Evolutionary conservation across 2,797 vertebrate species (phyloP).

Genomic region (Helostoma temminkii): DNA sequence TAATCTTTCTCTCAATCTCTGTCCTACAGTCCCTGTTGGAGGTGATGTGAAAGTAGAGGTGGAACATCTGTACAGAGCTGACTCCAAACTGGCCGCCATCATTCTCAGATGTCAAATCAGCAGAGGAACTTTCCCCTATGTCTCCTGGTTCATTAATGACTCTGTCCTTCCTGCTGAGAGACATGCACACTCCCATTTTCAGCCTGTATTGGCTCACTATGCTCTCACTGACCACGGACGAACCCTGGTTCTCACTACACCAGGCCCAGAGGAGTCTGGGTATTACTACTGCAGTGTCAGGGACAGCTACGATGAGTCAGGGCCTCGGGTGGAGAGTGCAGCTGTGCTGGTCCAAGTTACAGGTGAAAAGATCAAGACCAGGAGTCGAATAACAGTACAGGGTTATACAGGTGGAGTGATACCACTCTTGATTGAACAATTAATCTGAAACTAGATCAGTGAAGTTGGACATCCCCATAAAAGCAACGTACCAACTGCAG

Average conservation of each 20-base stretch:
- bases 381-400: background rate
- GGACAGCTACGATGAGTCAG: slow-evolving; percentile 78
- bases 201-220: slow-evolving; percentile 14
- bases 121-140: slow-evolving; percentile 80
- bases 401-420: background rate
- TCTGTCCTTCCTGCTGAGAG: slow-evolving; percentile 58
- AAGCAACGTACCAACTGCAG: no score
- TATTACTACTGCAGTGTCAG: slow-evolving; percentile 80
- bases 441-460: no score
- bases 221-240: slow-evolving; percentile 25
- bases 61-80: slow-evolving; percentile 74
- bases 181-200: background rate
- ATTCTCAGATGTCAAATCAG: slow-evolving; percentile 71
- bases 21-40: slow-evolving; percentile 76
- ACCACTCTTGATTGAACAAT: no score
- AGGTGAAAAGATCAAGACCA: slow-evolving; percentile 67
- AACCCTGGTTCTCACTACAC: slow-evolving; percentile 66
- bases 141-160: slow-evolving; percentile 79
- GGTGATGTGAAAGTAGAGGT: slow-evolving; percentile 73
- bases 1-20: background rate
- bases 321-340: slow-evolving; percentile 78
- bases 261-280: slow-evolving; percentile 66
- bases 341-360: slow-evolving; percentile 61
- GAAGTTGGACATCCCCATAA: no score
- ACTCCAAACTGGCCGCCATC: slow-evolving; percentile 53